These are phyloP conservation scores for Clarias fuscus DNA, from an alignment of 2,797 vertebrate species.

Conservation along the genomic window DNA sequence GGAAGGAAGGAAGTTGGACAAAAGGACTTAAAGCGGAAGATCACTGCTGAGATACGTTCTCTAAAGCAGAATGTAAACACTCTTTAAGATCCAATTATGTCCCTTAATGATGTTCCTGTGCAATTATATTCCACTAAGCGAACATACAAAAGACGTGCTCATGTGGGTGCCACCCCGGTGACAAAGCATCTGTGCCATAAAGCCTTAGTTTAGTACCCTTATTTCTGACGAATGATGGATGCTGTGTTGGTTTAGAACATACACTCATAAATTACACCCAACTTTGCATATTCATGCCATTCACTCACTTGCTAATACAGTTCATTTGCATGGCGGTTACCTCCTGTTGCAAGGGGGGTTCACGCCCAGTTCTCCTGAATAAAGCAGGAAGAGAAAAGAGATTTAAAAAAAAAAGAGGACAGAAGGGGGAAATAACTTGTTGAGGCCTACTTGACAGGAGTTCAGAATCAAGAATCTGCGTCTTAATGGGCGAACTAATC, in stretches of 20 bases:
- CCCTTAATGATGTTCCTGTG: not conserved
- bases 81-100: not conserved
- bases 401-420: constrained; percentile 35
- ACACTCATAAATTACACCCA: constrained; percentile 72
- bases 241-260: constrained; percentile 30
- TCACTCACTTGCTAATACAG: constrained; percentile 79
- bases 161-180: not conserved
- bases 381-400: constrained; percentile 36
- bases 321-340: constrained; percentile 75
- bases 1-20: not conserved
- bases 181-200: not conserved
- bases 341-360: constrained; percentile 50
- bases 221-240: not conserved
- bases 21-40: not conserved
- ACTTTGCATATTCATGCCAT: constrained; percentile 78
- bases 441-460: constrained; percentile 53
- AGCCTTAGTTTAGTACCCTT: not conserved
- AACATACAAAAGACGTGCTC: not conserved
- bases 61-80: not conserved
- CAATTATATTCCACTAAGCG: not conserved
- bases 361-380: constrained; percentile 52
- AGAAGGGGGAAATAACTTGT: constrained; percentile 58
- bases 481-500: constrained; percentile 46
- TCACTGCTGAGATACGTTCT: no score
- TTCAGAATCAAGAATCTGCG: constrained; percentile 37